phyloP scores from a whole-genome alignment of 2,797 vertebrate genomes.

The Antrozous pallidus region DNA sequence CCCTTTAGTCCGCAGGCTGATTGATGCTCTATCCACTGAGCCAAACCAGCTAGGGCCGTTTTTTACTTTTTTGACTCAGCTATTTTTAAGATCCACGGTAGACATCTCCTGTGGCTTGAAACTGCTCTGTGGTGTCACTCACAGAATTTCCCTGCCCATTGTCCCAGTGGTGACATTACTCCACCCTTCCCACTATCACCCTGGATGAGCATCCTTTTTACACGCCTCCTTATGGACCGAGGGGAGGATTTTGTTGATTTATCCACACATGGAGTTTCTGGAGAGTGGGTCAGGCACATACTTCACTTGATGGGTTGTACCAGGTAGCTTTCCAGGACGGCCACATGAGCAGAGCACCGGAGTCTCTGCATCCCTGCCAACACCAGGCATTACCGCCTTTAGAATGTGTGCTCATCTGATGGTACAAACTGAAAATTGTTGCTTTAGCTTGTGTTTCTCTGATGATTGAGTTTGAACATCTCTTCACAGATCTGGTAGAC shows the following conservation, averaged over 20 bases:
- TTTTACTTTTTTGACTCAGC: neutral
- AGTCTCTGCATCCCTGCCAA: neutral
- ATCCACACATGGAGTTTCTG: neutral
- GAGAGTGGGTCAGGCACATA: accelerated
- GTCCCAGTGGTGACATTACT: neutral
- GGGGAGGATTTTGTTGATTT: neutral
- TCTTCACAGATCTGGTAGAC: neutral
- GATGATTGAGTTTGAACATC: neutral
- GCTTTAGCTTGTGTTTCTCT: neutral
- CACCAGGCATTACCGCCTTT: neutral
- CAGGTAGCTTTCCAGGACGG: neutral
- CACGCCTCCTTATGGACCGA: neutral
- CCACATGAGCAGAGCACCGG: accelerated
- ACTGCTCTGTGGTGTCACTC: no score
- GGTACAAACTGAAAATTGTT: neutral
- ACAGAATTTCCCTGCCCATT: neutral
- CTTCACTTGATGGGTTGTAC: neutral
- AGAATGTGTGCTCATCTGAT: neutral
- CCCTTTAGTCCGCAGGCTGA: no score
- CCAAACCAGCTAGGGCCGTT: no score
- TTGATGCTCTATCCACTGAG: no score
- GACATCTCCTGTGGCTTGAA: neutral
- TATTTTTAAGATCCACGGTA: neutral
- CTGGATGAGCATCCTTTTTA: neutral
- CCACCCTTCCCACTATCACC: neutral